Conservation (phyloP, 2,113 vertebrate species). For the Semicossyphus pulcher region DNA sequence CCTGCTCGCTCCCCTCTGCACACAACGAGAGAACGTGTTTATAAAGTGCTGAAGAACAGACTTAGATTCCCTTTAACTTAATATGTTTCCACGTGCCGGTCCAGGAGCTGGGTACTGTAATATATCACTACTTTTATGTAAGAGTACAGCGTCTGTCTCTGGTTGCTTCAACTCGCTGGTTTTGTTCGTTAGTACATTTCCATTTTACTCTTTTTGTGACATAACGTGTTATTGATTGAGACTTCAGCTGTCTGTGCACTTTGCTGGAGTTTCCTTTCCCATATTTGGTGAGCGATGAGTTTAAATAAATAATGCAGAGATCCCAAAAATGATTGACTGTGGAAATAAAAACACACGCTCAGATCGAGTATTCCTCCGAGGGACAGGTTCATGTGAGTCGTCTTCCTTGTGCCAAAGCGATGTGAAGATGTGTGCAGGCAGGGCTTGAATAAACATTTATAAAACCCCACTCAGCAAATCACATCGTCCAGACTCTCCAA, state of each 20-base stretch:
- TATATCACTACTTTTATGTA: constrained; percentile 44
- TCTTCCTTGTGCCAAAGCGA: constrained; percentile 4
- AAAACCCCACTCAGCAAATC: constrained; percentile 74
- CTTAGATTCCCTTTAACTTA: constrained; percentile 47
- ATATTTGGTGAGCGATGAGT: constrained; percentile 14
- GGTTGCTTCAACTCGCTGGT: constrained; percentile 11
- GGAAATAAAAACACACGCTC: constrained; percentile 18
- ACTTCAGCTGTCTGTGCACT: not conserved
- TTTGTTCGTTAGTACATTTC: constrained; percentile 25
- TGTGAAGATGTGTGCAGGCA: constrained; percentile 41
- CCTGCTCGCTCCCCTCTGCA: constrained; percentile 36
- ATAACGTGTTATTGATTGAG: constrained; percentile 19
- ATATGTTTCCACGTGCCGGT: constrained; percentile 53
- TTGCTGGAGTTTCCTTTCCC: not conserved
- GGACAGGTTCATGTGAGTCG: constrained; percentile 23
- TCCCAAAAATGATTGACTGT: not conserved
- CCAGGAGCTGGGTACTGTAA: constrained; percentile 34
- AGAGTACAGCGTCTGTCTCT: constrained; percentile 17
- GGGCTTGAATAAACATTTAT: constrained; percentile 71
- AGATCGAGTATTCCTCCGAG: constrained; percentile 2
- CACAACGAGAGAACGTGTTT: constrained; percentile 43
- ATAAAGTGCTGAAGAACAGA: constrained; percentile 52
- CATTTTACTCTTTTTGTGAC: constrained; percentile 10
- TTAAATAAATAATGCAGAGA: not conserved
- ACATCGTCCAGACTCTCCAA: constrained; percentile 54